A percentile compares a stretch with the other conserved stretches of the same genome.
Conservation (phyloP, 2,113 vertebrate genomes). For the Myotis davidii region DNA sequence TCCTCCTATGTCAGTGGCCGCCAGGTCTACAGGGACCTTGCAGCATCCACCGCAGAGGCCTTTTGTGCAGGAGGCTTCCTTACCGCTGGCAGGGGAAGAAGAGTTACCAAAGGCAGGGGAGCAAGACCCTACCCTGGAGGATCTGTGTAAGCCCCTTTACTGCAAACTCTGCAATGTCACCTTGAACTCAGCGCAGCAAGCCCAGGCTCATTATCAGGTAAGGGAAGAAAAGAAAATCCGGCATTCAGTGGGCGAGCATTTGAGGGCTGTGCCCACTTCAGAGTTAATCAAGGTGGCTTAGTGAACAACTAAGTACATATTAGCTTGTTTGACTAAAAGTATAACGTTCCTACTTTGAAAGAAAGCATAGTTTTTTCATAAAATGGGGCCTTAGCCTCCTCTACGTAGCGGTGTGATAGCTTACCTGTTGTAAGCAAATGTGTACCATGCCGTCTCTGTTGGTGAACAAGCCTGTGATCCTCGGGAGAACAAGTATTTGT, state of each 20-base stretch:
- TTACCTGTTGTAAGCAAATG: not conserved
- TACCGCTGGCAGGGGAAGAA: constrained; percentile 90
- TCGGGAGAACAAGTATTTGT: not conserved
- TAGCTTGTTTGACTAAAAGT: constrained; percentile 19
- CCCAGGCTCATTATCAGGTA: constrained; percentile 99
- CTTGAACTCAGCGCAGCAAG: constrained; percentile 97
- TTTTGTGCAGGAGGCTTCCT: constrained; percentile 85
- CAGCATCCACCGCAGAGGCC: constrained; percentile 84
- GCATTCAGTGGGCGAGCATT: not conserved
- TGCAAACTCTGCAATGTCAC: constrained; percentile 99
- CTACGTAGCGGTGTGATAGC: not conserved
- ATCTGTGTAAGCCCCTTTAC: constrained; percentile 97
- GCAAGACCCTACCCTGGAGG: constrained; percentile 93
- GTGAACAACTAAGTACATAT: not conserved
- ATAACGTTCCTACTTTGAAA: constrained; percentile 30
- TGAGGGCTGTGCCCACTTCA: not conserved
- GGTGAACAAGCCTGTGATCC: not conserved
- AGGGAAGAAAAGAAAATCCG: constrained; percentile 62
- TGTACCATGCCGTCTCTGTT: not conserved
- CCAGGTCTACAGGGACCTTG: constrained; percentile 85
- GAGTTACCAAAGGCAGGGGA: constrained; percentile 87
- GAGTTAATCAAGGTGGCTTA: not conserved
- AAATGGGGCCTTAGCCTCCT: not conserved
- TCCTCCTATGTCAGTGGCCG: constrained; percentile 89
- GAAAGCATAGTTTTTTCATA: not conserved